phyloP scores from a whole-genome alignment of 2,113 vertebrate genomes.

The Formicarius rufipectus region DNA sequence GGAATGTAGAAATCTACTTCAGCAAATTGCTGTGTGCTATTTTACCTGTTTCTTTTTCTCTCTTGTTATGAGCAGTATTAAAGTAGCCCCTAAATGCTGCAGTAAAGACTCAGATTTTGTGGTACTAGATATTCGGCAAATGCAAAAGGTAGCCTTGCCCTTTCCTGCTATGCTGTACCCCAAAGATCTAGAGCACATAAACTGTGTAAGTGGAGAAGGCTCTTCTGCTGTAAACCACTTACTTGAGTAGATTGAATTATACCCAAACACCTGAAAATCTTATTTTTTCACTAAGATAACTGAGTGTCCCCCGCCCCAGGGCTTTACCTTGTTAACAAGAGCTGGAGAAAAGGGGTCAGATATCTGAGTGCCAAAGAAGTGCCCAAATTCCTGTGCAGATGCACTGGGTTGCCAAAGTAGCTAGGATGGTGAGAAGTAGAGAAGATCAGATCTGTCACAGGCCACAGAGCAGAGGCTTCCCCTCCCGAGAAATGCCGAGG shows the following conservation, averaged over 20 bases:
- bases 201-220: neutral
- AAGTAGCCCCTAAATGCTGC: neutral
- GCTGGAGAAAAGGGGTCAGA: neutral
- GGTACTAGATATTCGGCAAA: neutral
- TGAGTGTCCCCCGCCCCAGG: rapidly evolving
- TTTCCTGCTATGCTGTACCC: neutral
- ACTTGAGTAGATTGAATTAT: neutral
- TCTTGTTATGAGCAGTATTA: neutral
- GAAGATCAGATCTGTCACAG: rapidly evolving
- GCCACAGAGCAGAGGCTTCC: neutral
- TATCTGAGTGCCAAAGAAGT: neutral
- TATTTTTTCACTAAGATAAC: neutral
- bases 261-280: rapidly evolving
- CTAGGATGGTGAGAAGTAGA: neutral
- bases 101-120: neutral
- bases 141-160: neutral
- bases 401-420: neutral
- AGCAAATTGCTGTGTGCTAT: constrained; percentile 4
- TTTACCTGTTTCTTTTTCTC: neutral
- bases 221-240: neutral
- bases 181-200: neutral
- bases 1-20: constrained; percentile 39
- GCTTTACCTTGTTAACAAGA: neutral
- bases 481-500: neutral
- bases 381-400: neutral